Evolutionary conservation across 2,113 vertebrate genomes (phyloP).

Genomic region (Phylloscopus whistleri): DNA sequence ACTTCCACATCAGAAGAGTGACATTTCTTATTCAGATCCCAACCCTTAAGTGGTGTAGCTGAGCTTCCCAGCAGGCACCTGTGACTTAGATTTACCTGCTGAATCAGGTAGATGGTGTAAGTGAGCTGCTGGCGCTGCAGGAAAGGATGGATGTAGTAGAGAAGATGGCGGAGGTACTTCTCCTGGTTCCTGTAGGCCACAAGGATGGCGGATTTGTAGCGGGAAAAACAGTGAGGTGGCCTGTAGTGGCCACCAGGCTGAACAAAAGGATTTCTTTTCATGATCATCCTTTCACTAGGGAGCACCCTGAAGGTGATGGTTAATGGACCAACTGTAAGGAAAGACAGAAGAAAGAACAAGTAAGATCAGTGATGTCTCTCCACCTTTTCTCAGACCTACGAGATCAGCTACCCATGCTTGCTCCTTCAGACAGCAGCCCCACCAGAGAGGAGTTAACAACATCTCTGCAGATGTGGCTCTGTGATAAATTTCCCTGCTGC

Average conservation of each 20-base stretch:
- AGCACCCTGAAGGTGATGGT: constrained; percentile 42
- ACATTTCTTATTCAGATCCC: not conserved
- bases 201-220: constrained; percentile 69
- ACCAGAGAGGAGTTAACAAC: not conserved
- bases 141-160: constrained; percentile 74
- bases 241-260: constrained; percentile 61
- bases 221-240: constrained; percentile 68
- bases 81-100: constrained; percentile 62
- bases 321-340: constrained; percentile 66
- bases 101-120: constrained; percentile 72
- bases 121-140: constrained; percentile 74
- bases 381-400: not conserved
- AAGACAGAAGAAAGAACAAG: not conserved
- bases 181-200: constrained; percentile 68
- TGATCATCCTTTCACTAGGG: constrained; percentile 60
- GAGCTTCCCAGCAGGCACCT: not conserved
- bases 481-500: not conserved
- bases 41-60: not conserved
- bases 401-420: not conserved
- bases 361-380: not conserved
- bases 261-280: constrained; percentile 67
- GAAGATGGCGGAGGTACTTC: constrained; percentile 59
- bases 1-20: not conserved
- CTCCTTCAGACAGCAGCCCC: not conserved
- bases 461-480: accelerated